Evolutionary conservation across 2,797 vertebrate genomes (phyloP).

Genomic region (Huso huso): DNA sequence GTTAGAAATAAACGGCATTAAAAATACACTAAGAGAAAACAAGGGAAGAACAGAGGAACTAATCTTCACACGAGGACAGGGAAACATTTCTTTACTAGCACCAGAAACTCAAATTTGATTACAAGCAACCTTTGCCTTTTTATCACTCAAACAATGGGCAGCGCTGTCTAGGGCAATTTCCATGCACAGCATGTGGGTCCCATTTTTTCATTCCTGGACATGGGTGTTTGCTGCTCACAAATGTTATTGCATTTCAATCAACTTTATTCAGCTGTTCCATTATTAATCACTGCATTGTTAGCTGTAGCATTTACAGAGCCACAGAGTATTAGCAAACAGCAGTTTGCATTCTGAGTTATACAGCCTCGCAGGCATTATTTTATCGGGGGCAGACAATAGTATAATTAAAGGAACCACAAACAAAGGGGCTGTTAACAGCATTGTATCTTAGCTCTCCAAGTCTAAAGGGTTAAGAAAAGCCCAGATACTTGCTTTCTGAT

Average conservation of each 20-base stretch:
- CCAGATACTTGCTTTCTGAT: no score
- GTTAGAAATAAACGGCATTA: conserved; percentile 10
- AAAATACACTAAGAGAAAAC: conserved; percentile 5
- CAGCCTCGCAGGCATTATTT: no score
- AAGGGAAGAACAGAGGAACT: background rate
- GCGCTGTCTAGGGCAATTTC: conserved; percentile 97
- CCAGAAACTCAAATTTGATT: conserved; percentile 80
- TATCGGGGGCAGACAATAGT: no score
- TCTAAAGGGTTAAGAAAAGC: no score
- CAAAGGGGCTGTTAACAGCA: no score
- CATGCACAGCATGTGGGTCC: conserved; percentile 97
- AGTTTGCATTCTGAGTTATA: no score
- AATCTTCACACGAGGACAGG: conserved; percentile 4
- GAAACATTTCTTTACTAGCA: background rate
- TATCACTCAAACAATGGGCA: conserved; percentile 83
- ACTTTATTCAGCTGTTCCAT: conserved; percentile 51
- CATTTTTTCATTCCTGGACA: conserved; percentile 73
- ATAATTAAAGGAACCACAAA: no score
- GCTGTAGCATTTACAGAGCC: conserved; percentile 28
- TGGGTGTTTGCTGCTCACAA: conserved; percentile 91
- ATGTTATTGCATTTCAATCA: conserved; percentile 74
- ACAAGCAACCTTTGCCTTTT: conserved; percentile 98
- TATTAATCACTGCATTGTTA: conserved; percentile 47
- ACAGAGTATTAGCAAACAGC: no score
- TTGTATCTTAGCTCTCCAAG: no score